These are phyloP conservation scores for Drosophila erecta DNA, from an alignment of 1,140 invertebrate genomes.

Conservation along the genomic window DNA sequence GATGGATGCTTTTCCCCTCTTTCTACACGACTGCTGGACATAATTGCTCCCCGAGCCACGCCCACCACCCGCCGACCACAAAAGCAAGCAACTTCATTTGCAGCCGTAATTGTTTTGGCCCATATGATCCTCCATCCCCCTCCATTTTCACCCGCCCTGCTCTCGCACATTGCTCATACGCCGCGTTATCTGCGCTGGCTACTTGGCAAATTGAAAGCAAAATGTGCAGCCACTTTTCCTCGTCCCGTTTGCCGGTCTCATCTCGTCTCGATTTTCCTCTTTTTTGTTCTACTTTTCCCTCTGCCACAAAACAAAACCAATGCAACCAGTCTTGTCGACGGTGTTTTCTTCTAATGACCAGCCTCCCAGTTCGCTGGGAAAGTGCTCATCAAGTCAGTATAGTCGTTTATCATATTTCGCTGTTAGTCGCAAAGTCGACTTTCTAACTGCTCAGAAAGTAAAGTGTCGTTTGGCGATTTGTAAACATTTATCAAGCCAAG, in stretches of 20 bases:
- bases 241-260: constrained; percentile 22
- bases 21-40: constrained; percentile 78
- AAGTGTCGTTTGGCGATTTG: constrained; percentile 67
- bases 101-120: constrained; percentile 71
- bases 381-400: constrained; percentile 55
- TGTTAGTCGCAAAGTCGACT: constrained; percentile 61
- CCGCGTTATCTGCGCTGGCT: constrained; percentile 55
- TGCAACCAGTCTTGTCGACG: constrained; percentile 30
- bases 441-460: constrained; percentile 68
- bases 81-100: constrained; percentile 63
- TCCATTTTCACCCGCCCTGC: not conserved
- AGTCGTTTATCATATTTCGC: constrained; percentile 67
- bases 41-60: constrained; percentile 67
- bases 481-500: constrained; percentile 48
- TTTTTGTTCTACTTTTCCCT: constrained; percentile 74
- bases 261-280: constrained; percentile 62
- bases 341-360: constrained; percentile 65
- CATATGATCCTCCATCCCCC: constrained; percentile 46
- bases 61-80: constrained; percentile 61
- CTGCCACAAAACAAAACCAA: constrained; percentile 30
- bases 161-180: constrained; percentile 67
- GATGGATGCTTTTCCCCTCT: constrained; percentile 56
- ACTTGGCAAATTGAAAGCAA: constrained; percentile 70
- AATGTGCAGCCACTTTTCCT: constrained; percentile 41
- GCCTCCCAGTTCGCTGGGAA: constrained; percentile 45